These are phyloP conservation scores for cat (Felis catus) DNA, from an alignment of 2,113 vertebrate genomes.

Conservation along the genomic window DNA sequence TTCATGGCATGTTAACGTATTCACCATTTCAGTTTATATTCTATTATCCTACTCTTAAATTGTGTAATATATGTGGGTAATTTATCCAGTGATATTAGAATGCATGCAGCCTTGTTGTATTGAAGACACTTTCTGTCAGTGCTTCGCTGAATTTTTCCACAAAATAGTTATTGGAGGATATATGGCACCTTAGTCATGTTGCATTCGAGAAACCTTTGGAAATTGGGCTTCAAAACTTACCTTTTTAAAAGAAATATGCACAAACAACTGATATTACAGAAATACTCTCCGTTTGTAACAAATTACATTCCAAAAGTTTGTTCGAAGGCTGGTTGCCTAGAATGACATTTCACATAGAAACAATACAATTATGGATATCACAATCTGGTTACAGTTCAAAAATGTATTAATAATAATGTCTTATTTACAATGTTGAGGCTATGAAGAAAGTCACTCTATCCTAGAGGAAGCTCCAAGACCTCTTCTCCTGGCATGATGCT, in stretches of 20 bases:
- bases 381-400: not conserved
- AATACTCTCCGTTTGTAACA: not conserved
- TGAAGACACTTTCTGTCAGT: not conserved
- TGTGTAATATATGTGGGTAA: not conserved
- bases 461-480: not conserved
- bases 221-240: not conserved
- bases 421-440: not conserved
- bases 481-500: not conserved
- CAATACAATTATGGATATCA: not conserved
- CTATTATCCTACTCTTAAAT: slow-evolving; percentile 44
- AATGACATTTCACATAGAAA: slow-evolving; percentile 1
- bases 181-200: not conserved
- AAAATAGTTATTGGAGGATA: not conserved
- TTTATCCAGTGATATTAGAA: slow-evolving; percentile 31
- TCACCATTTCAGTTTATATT: slow-evolving; percentile 53
- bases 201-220: not conserved
- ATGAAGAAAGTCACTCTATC: not conserved
- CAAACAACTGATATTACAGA: not conserved
- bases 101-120: not conserved
- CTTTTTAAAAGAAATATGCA: not conserved
- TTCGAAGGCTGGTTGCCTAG: not conserved
- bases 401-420: not conserved
- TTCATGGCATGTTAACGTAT: slow-evolving; percentile 39
- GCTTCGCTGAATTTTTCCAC: slow-evolving; percentile 19
- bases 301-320: not conserved